Evolutionary conservation across 2,888 invertebrate species (phyloP).

Genomic region (Adela reaumurella): DNA sequence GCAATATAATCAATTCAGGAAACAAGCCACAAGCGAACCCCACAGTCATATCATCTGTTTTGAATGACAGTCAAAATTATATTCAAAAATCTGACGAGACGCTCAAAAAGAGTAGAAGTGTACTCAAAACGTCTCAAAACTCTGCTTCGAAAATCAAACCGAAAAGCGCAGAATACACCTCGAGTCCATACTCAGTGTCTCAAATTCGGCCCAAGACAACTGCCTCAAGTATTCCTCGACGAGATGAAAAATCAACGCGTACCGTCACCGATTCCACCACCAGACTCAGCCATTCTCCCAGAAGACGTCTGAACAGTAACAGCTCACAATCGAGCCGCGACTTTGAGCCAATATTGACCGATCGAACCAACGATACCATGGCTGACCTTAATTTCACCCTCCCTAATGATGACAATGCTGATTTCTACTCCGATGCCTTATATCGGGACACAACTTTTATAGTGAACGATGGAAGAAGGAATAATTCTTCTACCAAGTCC

Average conservation of each 20-base stretch:
- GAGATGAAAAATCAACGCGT: not conserved
- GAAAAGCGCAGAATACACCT: constrained; percentile 4
- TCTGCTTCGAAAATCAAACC: constrained; percentile 13
- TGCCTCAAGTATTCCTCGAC: not conserved
- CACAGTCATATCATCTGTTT: constrained; percentile 24
- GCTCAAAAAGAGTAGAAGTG: constrained; percentile 34
- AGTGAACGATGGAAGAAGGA: not conserved
- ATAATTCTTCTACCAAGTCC: not conserved
- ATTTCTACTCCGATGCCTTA: not conserved
- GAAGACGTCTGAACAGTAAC: not conserved
- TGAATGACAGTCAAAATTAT: constrained; percentile 31
- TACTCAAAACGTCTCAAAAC: constrained; percentile 11
- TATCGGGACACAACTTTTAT: not conserved
- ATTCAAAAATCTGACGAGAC: constrained; percentile 32
- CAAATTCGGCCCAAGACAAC: not conserved
- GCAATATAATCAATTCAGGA: constrained; percentile 29
- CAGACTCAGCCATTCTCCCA: not conserved
- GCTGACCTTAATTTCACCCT: constrained; percentile 47
- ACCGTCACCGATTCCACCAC: not conserved
- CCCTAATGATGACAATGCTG: constrained; percentile 28
- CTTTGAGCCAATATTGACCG: constrained; percentile 33
- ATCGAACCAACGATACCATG: constrained; percentile 48
- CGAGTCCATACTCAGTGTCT: not conserved
- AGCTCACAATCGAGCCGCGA: constrained; percentile 11
- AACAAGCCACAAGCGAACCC: constrained; percentile 20